Conservation (phyloP, 2,797 vertebrate species). For the Ispidina picta region DNA sequence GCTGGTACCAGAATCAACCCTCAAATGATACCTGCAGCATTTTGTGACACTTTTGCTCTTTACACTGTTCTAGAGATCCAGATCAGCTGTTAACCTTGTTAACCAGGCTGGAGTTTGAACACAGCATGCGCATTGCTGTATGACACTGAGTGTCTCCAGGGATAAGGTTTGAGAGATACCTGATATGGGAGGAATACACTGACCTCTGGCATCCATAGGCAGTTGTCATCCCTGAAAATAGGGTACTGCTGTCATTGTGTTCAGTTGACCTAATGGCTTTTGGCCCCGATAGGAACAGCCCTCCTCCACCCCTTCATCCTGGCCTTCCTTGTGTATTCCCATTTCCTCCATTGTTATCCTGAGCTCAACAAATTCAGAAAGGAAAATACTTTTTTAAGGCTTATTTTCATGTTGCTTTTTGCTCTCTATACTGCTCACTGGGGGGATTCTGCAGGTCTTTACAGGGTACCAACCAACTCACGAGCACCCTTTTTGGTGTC, state of each 20-base stretch:
- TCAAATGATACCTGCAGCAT: not conserved
- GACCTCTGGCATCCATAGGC: not conserved
- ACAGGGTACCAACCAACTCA: fast-evolving
- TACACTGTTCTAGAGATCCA: not conserved
- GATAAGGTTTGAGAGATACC: not conserved
- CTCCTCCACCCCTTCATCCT: not conserved
- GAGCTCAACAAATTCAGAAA: not conserved
- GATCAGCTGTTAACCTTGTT: not conserved
- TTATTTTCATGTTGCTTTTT: not conserved
- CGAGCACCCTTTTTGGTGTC: not conserved
- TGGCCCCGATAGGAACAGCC: not conserved
- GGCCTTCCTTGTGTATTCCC: not conserved
- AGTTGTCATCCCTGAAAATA: fast-evolving
- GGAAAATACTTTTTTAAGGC: not conserved
- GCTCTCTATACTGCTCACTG: not conserved
- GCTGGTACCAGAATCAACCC: not conserved
- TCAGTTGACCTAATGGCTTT: not conserved
- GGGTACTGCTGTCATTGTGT: not conserved
- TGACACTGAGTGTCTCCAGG: not conserved
- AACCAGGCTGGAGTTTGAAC: not conserved
- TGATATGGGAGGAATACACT: not conserved
- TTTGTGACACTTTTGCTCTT: not conserved
- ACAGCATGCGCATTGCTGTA: not conserved
- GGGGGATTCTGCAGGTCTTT: not conserved
- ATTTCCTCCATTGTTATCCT: not conserved